A percentile compares a stretch with the other conserved stretches of the same genome.
These are phyloP conservation scores for Myotis brandtii DNA, from an alignment of 2,113 vertebrate species.

Conservation along the genomic window DNA sequence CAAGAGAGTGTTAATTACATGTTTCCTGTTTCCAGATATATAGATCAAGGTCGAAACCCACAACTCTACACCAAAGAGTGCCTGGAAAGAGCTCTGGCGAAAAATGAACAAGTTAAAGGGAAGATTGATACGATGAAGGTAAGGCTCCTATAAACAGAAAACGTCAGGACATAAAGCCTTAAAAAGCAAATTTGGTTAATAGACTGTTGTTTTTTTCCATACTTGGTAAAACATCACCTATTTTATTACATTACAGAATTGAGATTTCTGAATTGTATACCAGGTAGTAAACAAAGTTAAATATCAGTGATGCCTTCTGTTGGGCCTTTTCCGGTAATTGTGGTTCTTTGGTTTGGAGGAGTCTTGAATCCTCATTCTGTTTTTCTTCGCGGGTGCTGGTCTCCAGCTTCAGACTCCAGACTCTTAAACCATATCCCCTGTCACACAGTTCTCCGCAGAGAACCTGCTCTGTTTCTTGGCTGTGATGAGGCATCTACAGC, in stretches of 20 bases:
- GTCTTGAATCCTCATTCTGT: neutral
- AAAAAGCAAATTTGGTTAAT: rapidly evolving
- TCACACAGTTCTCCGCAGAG: neutral
- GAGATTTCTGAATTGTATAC: neutral
- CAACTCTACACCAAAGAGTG: constrained; percentile 99
- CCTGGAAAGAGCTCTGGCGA: constrained; percentile 96
- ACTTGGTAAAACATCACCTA: rapidly evolving
- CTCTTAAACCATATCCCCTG: rapidly evolving
- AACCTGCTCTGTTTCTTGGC: neutral
- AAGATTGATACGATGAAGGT: constrained; percentile 99
- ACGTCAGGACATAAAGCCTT: rapidly evolving
- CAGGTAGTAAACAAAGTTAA: neutral
- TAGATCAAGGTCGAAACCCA: constrained; percentile 98
- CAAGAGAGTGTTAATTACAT: neutral
- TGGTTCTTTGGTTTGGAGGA: neutral
- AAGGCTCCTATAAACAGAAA: constrained; percentile 43
- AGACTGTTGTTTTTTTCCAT: neutral
- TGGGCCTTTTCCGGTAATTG: neutral
- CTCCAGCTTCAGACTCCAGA: neutral
- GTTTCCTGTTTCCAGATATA: constrained; percentile 89
- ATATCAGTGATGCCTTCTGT: too few species aligned
- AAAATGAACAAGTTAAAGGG: constrained; percentile 99
- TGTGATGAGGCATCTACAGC: neutral
- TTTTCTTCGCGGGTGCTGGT: neutral
- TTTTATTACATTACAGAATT: rapidly evolving